Evolutionary conservation across 2,797 vertebrate species (phyloP).

Genomic region (Pogoniulus pusillus): DNA sequence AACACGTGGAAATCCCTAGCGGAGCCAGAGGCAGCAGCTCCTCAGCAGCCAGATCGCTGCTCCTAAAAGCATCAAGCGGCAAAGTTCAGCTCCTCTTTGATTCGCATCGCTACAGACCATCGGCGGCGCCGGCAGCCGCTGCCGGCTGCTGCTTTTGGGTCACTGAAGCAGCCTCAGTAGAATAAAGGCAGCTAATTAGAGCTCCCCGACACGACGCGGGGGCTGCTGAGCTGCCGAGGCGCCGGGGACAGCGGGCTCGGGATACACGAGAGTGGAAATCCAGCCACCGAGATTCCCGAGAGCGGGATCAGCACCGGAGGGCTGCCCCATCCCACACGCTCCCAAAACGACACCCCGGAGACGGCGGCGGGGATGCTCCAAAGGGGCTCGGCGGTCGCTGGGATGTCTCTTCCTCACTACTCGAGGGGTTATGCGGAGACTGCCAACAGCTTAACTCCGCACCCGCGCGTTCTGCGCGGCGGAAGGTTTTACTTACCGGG

Average conservation of each 20-base stretch:
- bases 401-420: neutral
- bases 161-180: rapidly evolving
- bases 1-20: neutral
- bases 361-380: no score
- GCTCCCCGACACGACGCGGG: neutral
- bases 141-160: neutral
- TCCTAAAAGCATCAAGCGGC: rapidly evolving
- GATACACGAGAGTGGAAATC: neutral
- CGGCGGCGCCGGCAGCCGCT: rapidly evolving
- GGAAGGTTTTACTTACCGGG: neutral
- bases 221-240: neutral
- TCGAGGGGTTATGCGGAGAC: no score
- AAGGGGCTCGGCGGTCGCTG: neutral
- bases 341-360: no score
- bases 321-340: no score
- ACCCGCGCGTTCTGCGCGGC: neutral
- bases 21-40: neutral
- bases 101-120: rapidly evolving
- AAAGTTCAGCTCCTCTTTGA: rapidly evolving
- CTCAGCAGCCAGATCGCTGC: neutral
- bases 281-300: neutral
- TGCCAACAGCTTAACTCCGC: no score
- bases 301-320: no score
- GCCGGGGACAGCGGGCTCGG: no score
- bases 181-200: rapidly evolving